Conservation (phyloP, 1,140 invertebrate genomes). For the Cherax quadricarinatus region DNA sequence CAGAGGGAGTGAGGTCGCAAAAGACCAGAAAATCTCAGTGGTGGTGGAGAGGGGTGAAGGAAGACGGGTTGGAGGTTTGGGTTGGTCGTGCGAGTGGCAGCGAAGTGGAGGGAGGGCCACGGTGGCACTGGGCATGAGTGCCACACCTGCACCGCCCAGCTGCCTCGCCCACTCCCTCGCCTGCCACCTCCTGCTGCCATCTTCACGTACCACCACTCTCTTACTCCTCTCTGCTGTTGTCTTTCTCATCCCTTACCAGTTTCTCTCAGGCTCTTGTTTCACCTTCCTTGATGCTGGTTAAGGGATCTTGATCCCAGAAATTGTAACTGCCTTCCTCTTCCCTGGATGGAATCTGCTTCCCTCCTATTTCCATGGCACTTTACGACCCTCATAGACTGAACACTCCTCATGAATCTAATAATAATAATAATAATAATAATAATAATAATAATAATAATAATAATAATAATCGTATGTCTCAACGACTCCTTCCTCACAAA, state of each 20-base stretch:
- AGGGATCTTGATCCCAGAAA: too few species aligned
- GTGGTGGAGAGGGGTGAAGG: not conserved
- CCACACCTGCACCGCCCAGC: not conserved
- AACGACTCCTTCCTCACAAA: too few species aligned
- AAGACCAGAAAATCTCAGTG: not conserved
- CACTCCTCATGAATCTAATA: too few species aligned
- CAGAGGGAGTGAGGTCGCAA: not conserved
- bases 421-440: too few species aligned
- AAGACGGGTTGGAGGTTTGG: too few species aligned
- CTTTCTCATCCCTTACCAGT: not conserved
- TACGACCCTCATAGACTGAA: too few species aligned
- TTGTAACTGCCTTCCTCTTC: too few species aligned
- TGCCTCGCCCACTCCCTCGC: conserved; percentile 14
- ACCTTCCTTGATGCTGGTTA: too few species aligned
- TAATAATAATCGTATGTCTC: too few species aligned
- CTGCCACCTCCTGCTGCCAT: not conserved
- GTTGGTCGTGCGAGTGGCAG: conserved; percentile 46
- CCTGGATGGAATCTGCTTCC: too few species aligned
- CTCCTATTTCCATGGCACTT: too few species aligned
- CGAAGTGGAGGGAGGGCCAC: conserved; percentile 31
- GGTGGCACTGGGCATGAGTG: conserved; percentile 54
- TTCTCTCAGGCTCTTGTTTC: not conserved
- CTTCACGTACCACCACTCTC: not conserved
- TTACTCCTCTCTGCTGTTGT: not conserved
- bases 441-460: too few species aligned